Conservation (phyloP, 2,888 invertebrate genomes). For the Acronicta alni region DNA sequence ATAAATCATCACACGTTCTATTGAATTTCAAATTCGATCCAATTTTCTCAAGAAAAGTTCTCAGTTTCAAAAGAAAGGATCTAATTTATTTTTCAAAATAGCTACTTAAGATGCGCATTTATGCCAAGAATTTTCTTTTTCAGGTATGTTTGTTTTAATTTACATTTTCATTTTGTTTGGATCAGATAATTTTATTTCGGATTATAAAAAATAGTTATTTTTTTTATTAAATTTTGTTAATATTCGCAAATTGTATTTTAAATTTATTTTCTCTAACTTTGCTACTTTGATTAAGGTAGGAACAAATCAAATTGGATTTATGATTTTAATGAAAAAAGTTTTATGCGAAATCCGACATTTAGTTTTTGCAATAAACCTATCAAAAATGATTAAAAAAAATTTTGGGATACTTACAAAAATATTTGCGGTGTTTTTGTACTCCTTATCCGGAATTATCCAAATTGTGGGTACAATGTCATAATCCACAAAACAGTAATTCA, state of each 20-base stretch:
- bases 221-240: neutral
- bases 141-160: slow-evolving; percentile 47
- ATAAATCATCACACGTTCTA: slow-evolving; percentile 10
- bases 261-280: slow-evolving; percentile 2
- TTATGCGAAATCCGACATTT: slow-evolving; percentile 6
- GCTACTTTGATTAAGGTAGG: neutral
- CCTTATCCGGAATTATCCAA: slow-evolving; percentile 87
- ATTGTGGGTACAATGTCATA: slow-evolving; percentile 83
- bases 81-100: slow-evolving; percentile 22
- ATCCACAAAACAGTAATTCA: slow-evolving; percentile 78
- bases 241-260: neutral
- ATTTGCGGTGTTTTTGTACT: slow-evolving; percentile 85
- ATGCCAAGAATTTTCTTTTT: slow-evolving; percentile 31
- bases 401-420: slow-evolving; percentile 85
- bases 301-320: slow-evolving; percentile 22
- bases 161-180: slow-evolving; percentile 28
- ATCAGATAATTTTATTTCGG: slow-evolving; percentile 6
- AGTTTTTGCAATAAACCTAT: slow-evolving; percentile 27
- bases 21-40: slow-evolving; percentile 31
- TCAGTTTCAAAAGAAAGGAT: slow-evolving; percentile 13
- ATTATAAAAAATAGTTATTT: neutral
- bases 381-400: slow-evolving; percentile 37
- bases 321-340: slow-evolving; percentile 10
- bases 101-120: slow-evolving; percentile 35
- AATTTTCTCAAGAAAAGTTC: slow-evolving; percentile 6